These are phyloP conservation scores for Arrhamphus sclerolepis DNA, from an alignment of 2,797 vertebrate genomes.

Conservation along the genomic window DNA sequence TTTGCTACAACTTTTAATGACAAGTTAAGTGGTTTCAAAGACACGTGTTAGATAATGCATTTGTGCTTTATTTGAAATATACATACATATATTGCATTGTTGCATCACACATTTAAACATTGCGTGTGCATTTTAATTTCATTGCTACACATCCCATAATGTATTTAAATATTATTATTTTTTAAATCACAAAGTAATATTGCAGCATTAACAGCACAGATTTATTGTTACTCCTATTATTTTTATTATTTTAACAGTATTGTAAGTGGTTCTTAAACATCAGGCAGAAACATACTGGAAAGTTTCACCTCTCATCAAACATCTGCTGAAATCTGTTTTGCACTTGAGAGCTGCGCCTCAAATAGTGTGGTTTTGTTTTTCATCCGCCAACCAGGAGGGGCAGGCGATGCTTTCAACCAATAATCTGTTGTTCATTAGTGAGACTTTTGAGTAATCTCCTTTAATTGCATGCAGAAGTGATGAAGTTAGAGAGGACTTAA, in stretches of 20 bases:
- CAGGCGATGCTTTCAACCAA: slow-evolving; percentile 54
- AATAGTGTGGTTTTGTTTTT: slow-evolving; percentile 58
- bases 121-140: too few relatives aligned
- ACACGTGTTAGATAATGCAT: too few relatives aligned
- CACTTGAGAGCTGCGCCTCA: slow-evolving; percentile 60
- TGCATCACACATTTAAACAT: too few relatives aligned
- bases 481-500: slow-evolving; percentile 77
- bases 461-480: slow-evolving; percentile 78
- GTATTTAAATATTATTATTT: too few relatives aligned
- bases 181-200: too few relatives aligned
- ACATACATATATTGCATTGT: too few relatives aligned
- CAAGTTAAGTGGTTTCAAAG: background rate
- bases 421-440: slow-evolving; percentile 83
- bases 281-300: slow-evolving; percentile 36
- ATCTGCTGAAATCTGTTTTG: slow-evolving; percentile 66
- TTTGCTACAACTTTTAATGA: background rate
- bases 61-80: too few relatives aligned
- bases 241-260: background rate
- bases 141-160: too few relatives aligned
- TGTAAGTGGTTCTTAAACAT: slow-evolving; percentile 19
- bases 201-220: too few relatives aligned
- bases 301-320: slow-evolving; percentile 53
- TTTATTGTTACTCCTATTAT: too few relatives aligned
- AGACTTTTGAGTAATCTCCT: slow-evolving; percentile 72
- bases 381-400: slow-evolving; percentile 58